These are phyloP conservation scores for Tetraodon nigroviridis DNA, from an alignment of 2,113 vertebrate genomes.

Conservation along the genomic window DNA sequence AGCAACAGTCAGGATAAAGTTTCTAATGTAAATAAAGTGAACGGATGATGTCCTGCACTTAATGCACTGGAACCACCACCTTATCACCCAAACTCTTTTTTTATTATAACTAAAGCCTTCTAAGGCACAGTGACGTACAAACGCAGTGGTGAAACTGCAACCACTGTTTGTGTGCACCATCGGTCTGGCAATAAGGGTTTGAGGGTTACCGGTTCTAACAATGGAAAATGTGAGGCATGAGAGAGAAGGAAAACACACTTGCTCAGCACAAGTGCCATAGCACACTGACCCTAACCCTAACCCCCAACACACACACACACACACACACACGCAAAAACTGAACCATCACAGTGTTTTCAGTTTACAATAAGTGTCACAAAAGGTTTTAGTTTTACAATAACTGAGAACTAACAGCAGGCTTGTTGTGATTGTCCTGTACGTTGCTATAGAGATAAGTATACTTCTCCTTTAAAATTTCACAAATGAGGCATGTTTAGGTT, in stretches of 20 bases:
- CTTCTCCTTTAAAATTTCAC: too few species aligned
- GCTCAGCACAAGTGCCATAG: conserved; percentile 55
- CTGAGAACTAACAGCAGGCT: not conserved
- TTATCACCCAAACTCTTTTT: conserved; percentile 46
- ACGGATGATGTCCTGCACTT: conserved; percentile 7
- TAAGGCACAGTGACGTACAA: conserved; percentile 4
- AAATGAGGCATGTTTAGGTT: too few species aligned
- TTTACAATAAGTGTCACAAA: too few species aligned
- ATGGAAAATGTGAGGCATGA: conserved; percentile 67
- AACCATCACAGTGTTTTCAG: conserved; percentile 32
- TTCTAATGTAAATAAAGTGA: too few species aligned
- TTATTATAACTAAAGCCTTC: conserved; percentile 19
- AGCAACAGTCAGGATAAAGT: too few species aligned
- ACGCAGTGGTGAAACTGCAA: conserved; percentile 37
- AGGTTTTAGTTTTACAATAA: too few species aligned
- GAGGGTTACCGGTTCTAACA: conserved; percentile 47
- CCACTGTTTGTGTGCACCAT: conserved; percentile 34
- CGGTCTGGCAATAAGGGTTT: conserved; percentile 41
- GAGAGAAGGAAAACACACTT: conserved; percentile 46
- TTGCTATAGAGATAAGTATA: too few species aligned
- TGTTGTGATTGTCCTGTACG: conserved; percentile 23
- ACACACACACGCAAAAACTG: conserved; percentile 32
- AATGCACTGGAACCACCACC: conserved; percentile 16
- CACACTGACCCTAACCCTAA: too few species aligned
- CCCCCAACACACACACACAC: too few species aligned